A percentile compares a stretch with the other conserved stretches of the same genome.
phyloP scores from a whole-genome alignment of 2,797 vertebrate species.

The Peromyscus attwateri region DNA sequence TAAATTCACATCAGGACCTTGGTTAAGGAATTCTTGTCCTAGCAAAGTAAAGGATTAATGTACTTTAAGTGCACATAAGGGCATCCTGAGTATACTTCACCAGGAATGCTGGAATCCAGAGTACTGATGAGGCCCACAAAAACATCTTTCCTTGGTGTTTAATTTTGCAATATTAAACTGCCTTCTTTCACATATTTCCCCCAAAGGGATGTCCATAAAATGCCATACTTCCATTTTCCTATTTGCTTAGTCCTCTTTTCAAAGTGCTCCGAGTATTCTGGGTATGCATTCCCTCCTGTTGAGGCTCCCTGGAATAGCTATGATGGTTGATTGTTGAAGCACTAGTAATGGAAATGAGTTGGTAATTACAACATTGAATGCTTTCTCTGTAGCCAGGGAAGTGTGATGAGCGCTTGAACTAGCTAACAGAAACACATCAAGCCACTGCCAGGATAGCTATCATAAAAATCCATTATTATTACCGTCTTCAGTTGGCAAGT shows the following conservation, averaged over 20 bases:
- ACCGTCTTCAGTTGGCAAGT: conserved; percentile 71
- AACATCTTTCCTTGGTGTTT: conserved; percentile 15
- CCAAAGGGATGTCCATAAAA: conserved; percentile 46
- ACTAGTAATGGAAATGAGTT: conserved; percentile 81
- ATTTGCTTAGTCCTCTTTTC: background rate
- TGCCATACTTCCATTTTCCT: background rate
- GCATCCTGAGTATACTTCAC: background rate
- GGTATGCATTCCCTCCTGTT: conserved; percentile 69
- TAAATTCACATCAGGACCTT: background rate
- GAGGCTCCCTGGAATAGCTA: conserved; percentile 73
- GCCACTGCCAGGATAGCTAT: conserved; percentile 83
- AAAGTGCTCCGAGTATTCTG: conserved; percentile 25
- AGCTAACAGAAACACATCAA: conserved; percentile 87
- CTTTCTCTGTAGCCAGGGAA: conserved; percentile 84
- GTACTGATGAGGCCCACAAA: background rate
- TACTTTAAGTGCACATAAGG: background rate
- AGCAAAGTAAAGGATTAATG: conserved; percentile 1
- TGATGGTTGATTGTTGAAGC: conserved; percentile 70
- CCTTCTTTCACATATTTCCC: conserved; percentile 36
- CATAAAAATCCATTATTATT: conserved; percentile 79
- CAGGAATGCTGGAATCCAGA: conserved; percentile 5
- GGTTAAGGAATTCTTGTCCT: conserved; percentile 42
- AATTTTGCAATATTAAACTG: conserved; percentile 22
- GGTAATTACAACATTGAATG: conserved; percentile 83
- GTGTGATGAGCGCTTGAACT: conserved; percentile 87